These are phyloP conservation scores for Labeo calbasu DNA, from an alignment of 2,797 vertebrate genomes.

Conservation along the genomic window DNA sequence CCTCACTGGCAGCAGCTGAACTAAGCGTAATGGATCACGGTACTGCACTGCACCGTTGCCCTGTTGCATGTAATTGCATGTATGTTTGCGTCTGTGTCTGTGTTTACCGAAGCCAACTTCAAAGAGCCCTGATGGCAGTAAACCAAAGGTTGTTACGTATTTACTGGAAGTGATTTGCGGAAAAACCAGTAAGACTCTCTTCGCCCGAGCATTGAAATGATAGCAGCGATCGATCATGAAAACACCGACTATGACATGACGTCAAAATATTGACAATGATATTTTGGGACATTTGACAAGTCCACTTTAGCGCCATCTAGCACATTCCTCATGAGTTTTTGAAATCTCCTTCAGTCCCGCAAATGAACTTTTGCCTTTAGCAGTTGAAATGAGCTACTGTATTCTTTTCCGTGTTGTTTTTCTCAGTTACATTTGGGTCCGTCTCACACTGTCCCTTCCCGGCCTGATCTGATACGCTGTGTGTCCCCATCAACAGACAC, in stretches of 20 bases:
- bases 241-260: not conserved
- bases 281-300: not conserved
- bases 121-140: slow-evolving; percentile 31
- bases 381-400: slow-evolving; percentile 6
- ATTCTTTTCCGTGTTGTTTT: not conserved
- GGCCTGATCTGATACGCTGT: slow-evolving; percentile 7
- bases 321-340: not conserved
- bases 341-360: not conserved
- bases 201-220: not conserved
- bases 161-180: not conserved
- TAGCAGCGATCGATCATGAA: not conserved
- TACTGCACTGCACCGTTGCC: not conserved
- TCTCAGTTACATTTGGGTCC: slow-evolving; percentile 19
- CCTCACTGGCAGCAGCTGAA: slow-evolving; percentile 44
- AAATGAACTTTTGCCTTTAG: not conserved
- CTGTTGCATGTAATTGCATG: slow-evolving; percentile 20
- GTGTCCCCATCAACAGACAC: slow-evolving; percentile 31
- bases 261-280: not conserved
- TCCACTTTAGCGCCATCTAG: not conserved
- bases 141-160: not conserved
- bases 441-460: slow-evolving; percentile 4
- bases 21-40: slow-evolving; percentile 11
- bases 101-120: slow-evolving; percentile 6
- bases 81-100: slow-evolving; percentile 22
- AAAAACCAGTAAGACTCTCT: not conserved